Conservation (phyloP, 2,888 invertebrate species). For the Philaethria dido region DNA sequence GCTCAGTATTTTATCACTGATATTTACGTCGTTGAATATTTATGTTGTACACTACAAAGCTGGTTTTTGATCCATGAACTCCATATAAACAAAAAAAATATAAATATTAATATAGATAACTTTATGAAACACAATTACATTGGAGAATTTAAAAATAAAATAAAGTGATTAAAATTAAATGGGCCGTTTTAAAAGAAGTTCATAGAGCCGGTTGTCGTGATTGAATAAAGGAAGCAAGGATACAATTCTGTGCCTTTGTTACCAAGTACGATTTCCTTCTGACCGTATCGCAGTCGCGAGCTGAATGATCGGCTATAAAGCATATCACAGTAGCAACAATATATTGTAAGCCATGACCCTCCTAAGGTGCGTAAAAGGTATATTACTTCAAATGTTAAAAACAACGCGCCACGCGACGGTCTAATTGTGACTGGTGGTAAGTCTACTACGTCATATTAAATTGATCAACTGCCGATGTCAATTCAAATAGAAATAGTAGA, state of each 20-base stretch:
- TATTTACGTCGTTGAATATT: neutral
- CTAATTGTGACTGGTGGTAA: constrained; percentile 61
- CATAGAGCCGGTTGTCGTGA: neutral
- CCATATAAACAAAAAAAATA: neutral
- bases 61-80: neutral
- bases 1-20: neutral
- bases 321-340: constrained; percentile 55
- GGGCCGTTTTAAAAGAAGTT: no score
- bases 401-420: constrained; percentile 54
- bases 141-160: neutral
- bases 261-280: constrained; percentile 89
- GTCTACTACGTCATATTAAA: constrained; percentile 34
- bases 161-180: neutral
- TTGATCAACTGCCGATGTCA: constrained; percentile 30
- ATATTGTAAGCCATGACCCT: constrained; percentile 54
- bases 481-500: constrained; percentile 18
- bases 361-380: constrained; percentile 47
- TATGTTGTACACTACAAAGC: neutral
- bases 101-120: neutral
- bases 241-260: constrained; percentile 49
- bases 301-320: constrained; percentile 73
- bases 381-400: constrained; percentile 35
- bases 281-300: constrained; percentile 85
- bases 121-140: neutral
- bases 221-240: constrained; percentile 16